Base-by-base conservation (phyloP, 2,888 invertebrate genomes). In the Heteromyza rotundicornis region DNA sequence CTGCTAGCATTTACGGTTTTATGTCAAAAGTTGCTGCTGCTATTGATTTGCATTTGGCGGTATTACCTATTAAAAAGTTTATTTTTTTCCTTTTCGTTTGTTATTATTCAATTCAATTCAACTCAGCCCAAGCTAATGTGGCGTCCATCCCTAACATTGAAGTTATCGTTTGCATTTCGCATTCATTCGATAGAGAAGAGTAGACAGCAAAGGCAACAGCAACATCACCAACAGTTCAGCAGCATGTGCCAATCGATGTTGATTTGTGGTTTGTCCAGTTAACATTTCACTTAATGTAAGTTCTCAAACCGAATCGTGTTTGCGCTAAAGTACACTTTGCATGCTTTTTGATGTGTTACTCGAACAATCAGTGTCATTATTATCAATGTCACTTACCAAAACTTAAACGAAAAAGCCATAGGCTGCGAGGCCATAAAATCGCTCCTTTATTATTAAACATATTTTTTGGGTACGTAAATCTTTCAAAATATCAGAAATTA, bases 311-410 rank as follows among this genome's bases (percentile, higher is more conserved):
- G 3, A n/a, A n/a, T n/a, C n/a, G n/a, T n/a, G n/a, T n/a, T n/a
- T n/a, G n/a, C 40, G 40, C 7, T 12, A 32, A 32, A 32, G 32
- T 7, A n/a, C 40, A 40, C n/a, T n/a, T 14, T 40, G 7, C 40
- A 7, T 7, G 32, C 32, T 12, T 5, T 12, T 59, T 61, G 60
- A 65, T 62, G 65, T 65, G 62, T 65, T 65, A 60, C 61, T 50
- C 59, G 64, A 62, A 65, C 63, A 65, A 65, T 64, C 62, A 65
- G 59, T 67, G 67, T 64, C 63, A 65, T 65, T 65, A 64, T 65
- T 65, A 65, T 64, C 65, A 67, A 12, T 12, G 12, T 5, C 32
- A 32, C 5, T 32, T 32, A 14, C 40, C 40, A 40, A 40, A 40
- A n/a, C 10, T 3, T 3, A 40, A n/a, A n/a, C 40, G 40, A 40